phyloP scores from a whole-genome alignment of 1,140 invertebrate species.

The Tribolium castaneum region DNA sequence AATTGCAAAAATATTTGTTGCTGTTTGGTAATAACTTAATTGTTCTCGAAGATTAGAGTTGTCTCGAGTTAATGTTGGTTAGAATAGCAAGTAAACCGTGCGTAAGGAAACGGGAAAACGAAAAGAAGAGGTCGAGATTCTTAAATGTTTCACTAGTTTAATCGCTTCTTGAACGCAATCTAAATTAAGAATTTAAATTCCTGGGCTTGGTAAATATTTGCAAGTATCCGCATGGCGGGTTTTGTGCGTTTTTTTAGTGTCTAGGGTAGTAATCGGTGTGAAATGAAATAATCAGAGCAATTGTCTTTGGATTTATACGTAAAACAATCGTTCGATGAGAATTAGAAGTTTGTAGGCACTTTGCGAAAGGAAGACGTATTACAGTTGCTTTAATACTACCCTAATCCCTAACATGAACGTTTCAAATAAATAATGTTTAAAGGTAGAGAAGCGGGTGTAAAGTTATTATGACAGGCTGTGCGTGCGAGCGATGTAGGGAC shows the following conservation, averaged over 20 bases:
- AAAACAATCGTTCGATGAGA: slow-evolving; percentile 32
- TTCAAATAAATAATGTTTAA: slow-evolving; percentile 51
- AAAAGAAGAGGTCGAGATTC: slow-evolving; percentile 11
- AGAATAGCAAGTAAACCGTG: slow-evolving; percentile 20
- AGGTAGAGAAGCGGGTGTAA: slow-evolving; percentile 45
- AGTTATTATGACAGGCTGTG: slow-evolving; percentile 49
- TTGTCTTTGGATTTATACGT: neutral
- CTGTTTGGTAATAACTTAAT: neutral
- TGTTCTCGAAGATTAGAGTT: neutral
- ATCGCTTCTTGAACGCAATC: neutral
- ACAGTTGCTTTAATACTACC: slow-evolving; percentile 46
- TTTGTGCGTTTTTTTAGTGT: neutral
- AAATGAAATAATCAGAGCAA: neutral
- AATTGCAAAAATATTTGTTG: neutral
- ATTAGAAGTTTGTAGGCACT: slow-evolving; percentile 41
- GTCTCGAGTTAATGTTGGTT: slow-evolving; percentile 1
- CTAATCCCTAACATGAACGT: slow-evolving; percentile 46
- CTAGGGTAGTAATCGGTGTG: too few species aligned
- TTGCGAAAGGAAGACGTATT: slow-evolving; percentile 45
- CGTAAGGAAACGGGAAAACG: slow-evolving; percentile 15
- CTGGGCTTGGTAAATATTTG: neutral
- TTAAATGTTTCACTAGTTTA: slow-evolving; percentile 20
- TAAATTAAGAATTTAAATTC: slow-evolving; percentile 25
- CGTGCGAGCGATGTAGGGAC: slow-evolving; percentile 45
- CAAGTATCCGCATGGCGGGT: neutral